phyloP scores from a whole-genome alignment of 2,113 vertebrate genomes.

The Mixornis gularis region DNA sequence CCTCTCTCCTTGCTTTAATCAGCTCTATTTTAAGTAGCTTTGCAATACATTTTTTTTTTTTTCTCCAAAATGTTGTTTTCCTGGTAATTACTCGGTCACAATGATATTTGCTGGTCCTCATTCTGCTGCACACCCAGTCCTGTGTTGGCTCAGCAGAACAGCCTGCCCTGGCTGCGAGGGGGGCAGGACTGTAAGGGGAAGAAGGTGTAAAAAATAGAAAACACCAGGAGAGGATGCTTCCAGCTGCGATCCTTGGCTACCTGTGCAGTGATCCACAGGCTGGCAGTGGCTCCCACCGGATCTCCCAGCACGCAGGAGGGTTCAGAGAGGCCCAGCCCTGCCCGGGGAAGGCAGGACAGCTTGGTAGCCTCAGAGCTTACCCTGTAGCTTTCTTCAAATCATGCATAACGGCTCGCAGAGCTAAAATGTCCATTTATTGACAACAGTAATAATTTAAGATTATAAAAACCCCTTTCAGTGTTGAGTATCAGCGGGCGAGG shows the following conservation, averaged over 20 bases:
- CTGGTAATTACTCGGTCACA: neutral
- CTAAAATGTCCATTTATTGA: slow-evolving; percentile 76
- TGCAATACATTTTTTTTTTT: slow-evolving; percentile 42
- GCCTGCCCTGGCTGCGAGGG: neutral
- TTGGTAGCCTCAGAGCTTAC: neutral
- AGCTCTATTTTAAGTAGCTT: slow-evolving; percentile 67
- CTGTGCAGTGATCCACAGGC: neutral
- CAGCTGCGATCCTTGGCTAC: neutral
- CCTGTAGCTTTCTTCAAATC: slow-evolving; percentile 57
- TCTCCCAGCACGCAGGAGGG: neutral
- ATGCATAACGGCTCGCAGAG: slow-evolving; percentile 51
- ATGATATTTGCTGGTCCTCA: slow-evolving; percentile 20
- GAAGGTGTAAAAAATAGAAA: neutral
- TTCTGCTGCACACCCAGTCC: slow-evolving; percentile 5
- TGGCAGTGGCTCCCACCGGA: neutral
- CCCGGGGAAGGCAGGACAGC: neutral
- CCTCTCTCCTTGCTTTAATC: slow-evolving; percentile 46
- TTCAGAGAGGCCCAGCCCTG: neutral
- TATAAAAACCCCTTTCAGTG: slow-evolving; percentile 75
- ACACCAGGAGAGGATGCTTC: neutral
- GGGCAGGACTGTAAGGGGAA: neutral
- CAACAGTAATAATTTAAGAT: slow-evolving; percentile 82
- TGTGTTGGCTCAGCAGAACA: neutral
- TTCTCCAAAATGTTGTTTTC: slow-evolving; percentile 13
- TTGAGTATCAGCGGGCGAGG: slow-evolving; percentile 49